phyloP scores from a whole-genome alignment of 2,888 invertebrate genomes.

The Diploptera punctata region DNA sequence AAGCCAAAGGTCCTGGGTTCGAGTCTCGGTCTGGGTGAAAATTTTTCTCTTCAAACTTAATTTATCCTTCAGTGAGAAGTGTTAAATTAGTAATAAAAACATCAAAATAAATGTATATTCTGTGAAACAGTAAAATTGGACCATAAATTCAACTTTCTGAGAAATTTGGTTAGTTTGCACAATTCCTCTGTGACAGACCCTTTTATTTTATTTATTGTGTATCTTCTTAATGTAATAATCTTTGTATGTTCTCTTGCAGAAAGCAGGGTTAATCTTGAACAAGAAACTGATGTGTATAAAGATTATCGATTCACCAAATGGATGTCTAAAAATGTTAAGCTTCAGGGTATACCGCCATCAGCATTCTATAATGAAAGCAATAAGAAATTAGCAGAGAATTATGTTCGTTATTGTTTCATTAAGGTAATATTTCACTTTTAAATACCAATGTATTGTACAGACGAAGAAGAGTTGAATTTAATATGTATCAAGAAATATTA shows the following conservation, averaged over 20 bases:
- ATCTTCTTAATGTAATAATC: too few relatives aligned
- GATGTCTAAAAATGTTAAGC: conserved; percentile 90
- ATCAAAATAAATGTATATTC: too few relatives aligned
- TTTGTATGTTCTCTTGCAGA: conserved; percentile 12
- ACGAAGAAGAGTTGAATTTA: not conserved
- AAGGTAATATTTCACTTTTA: conserved; percentile 66
- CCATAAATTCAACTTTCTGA: too few relatives aligned
- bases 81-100: too few relatives aligned
- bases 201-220: too few relatives aligned
- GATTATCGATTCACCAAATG: conserved; percentile 96
- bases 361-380: conserved; percentile 88
- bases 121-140: too few relatives aligned
- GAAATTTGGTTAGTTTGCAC: too few relatives aligned
- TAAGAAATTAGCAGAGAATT: conserved; percentile 83
- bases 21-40: too few relatives aligned
- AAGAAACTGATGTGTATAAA: conserved; percentile 73
- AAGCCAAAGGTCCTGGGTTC: too few relatives aligned
- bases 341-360: conserved; percentile 93
- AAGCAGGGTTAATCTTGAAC: conserved; percentile 63
- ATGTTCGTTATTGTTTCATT: conserved; percentile 92
- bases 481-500: not conserved
- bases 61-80: too few relatives aligned
- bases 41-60: too few relatives aligned
- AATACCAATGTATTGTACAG: not conserved
- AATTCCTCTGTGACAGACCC: too few relatives aligned